phyloP scores from a whole-genome alignment of 2,113 vertebrate genomes.

The Ranitomeya variabilis region DNA sequence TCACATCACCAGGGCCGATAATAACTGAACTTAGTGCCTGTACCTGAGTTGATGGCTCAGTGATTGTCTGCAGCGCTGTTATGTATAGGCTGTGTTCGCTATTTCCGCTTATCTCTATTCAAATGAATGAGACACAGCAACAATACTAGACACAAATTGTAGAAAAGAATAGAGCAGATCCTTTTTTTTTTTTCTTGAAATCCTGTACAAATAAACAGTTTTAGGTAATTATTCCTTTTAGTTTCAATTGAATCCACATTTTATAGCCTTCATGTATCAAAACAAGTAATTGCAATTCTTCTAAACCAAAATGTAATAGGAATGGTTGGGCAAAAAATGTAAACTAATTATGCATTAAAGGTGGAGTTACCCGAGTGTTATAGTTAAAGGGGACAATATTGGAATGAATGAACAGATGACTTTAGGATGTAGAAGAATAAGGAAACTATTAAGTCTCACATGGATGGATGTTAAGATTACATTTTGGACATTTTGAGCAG shows the following conservation, averaged over 20 bases:
- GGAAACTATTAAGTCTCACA: constrained; percentile 10
- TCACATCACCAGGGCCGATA: too few relatives aligned
- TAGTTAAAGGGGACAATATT: not conserved
- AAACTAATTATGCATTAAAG: not conserved
- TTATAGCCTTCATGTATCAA: not conserved
- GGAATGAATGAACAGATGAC: not conserved
- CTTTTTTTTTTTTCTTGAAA: not conserved
- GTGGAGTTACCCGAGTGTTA: not conserved
- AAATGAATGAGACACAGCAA: too few relatives aligned
- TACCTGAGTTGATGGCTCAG: too few relatives aligned
- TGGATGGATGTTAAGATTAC: constrained; percentile 28
- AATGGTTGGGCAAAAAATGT: not conserved
- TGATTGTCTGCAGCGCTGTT: not conserved
- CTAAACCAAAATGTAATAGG: not conserved
- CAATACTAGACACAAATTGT: not conserved
- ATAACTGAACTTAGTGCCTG: too few relatives aligned
- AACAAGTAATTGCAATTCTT: not conserved
- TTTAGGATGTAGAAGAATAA: constrained; percentile 10
- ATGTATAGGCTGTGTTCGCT: not conserved
- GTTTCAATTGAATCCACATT: not conserved
- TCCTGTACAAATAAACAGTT: not conserved
- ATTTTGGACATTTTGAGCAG: constrained; percentile 1
- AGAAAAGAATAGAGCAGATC: not conserved
- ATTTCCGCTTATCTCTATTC: not conserved
- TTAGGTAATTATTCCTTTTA: not conserved